Evolutionary conservation across 2,888 invertebrate genomes (phyloP), one percentile per base, ranked within the genome.

Genomic region (Eupithecia dodoneata): DNA sequence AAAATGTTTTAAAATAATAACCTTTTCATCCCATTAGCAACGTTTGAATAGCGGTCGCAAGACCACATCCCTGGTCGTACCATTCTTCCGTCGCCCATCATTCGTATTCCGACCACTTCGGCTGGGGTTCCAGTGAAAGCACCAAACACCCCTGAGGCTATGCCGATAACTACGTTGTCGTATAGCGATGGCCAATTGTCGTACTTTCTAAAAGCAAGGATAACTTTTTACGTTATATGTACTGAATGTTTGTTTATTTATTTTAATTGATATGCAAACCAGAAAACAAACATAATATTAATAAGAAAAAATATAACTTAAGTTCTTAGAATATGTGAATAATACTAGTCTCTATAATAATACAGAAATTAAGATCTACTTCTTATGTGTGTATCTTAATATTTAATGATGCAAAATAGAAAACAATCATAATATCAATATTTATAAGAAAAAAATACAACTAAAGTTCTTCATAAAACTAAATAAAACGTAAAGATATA

Each of bases 61-160:
- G 2, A 10, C 63, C 18, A 12, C 42, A 42, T 15, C 6, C 66
- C 66, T 4, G 66, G 13, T 15, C 15, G 13, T 3, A 3, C n/a
- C 73, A 30, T 10, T 42, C 79, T 81, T 41, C 13, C 99, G 93
- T 99, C 99, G 0, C 99, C 97, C 77, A 99, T 99, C 99, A 99
- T 99, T 82, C 99, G 96, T 75, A 99, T 98, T 13, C 99, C 96
- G 4, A 98, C 97, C 74, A 99, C 97, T 94, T 99, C 99, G 0
- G 99, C 98, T 0, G 99, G 99, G 30, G 98, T 99, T 65, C 99
- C 99, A 66, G 99, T 97, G 88, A 99, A 97, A 6, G 99, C 97
- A 9, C 98, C 98, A 59, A 96, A 94, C 15, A 95, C 90, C 1
- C 99, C 99, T 3, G 99, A 98, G 4, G 96, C 92, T 94, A 98